These are phyloP conservation scores for Columbina picui DNA, from an alignment of 2,113 vertebrate genomes.

Conservation along the genomic window DNA sequence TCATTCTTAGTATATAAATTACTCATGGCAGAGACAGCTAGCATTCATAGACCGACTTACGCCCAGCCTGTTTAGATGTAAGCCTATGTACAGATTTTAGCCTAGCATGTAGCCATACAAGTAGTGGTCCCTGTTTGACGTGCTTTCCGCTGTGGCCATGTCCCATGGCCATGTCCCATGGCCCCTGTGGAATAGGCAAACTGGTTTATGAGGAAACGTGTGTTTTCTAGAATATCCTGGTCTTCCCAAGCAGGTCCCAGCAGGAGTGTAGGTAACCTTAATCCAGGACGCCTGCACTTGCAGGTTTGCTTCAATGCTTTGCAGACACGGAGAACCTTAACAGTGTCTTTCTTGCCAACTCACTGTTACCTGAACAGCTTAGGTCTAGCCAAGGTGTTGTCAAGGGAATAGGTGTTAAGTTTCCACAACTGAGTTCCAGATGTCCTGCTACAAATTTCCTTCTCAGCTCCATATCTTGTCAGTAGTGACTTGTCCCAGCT, in stretches of 20 bases:
- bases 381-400: background rate
- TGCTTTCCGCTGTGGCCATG: background rate
- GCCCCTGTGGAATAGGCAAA: background rate
- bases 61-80: background rate
- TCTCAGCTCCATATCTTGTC: background rate
- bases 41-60: background rate
- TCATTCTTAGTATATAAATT: background rate
- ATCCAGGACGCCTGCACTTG: background rate
- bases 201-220: fast-evolving
- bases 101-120: background rate
- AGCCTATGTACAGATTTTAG: background rate
- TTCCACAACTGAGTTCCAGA: background rate
- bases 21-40: background rate
- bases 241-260: background rate
- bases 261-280: background rate
- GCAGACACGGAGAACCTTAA: background rate
- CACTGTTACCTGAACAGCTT: background rate
- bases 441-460: background rate
- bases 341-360: background rate
- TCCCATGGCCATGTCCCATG: fast-evolving
- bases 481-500: background rate
- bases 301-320: background rate
- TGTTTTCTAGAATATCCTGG: background rate
- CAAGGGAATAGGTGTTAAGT: background rate
- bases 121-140: background rate